phyloP scores from a whole-genome alignment of 2,113 vertebrate species.

The Aegithalos caudatus region DNA sequence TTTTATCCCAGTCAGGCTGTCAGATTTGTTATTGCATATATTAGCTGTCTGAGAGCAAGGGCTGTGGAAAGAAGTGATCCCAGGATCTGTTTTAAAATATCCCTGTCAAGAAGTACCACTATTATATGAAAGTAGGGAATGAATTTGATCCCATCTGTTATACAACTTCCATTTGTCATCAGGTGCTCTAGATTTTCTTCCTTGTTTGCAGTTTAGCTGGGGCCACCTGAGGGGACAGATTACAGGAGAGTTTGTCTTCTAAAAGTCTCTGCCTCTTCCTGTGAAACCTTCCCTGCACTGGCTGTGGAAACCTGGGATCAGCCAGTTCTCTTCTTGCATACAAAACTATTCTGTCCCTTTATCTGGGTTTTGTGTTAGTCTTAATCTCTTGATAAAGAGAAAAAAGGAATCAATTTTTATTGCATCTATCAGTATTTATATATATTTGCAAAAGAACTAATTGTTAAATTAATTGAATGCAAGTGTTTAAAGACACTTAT shows the following conservation, averaged over 20 bases:
- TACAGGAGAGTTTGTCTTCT: neutral
- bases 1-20: neutral
- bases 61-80: neutral
- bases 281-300: neutral
- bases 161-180: neutral
- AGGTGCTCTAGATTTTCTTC: slow-evolving; percentile 41
- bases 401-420: neutral
- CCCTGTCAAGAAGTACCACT: neutral
- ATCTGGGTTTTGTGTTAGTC: neutral
- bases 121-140: neutral
- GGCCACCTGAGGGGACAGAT: neutral
- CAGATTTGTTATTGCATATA: neutral
- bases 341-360: neutral
- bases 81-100: neutral
- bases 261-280: neutral
- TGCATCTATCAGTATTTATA: neutral
- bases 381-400: neutral
- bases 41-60: neutral
- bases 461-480: neutral
- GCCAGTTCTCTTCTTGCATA: neutral
- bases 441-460: neutral
- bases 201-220: slow-evolving; percentile 6
- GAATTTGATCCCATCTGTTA: neutral
- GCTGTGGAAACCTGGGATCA: neutral
- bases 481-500: neutral